A percentile compares a stretch with the other conserved stretches of the same genome.
These are phyloP conservation scores for Calliscelio sp. DNA, from an alignment of 2,888 invertebrate species.

Conservation along the genomic window DNA sequence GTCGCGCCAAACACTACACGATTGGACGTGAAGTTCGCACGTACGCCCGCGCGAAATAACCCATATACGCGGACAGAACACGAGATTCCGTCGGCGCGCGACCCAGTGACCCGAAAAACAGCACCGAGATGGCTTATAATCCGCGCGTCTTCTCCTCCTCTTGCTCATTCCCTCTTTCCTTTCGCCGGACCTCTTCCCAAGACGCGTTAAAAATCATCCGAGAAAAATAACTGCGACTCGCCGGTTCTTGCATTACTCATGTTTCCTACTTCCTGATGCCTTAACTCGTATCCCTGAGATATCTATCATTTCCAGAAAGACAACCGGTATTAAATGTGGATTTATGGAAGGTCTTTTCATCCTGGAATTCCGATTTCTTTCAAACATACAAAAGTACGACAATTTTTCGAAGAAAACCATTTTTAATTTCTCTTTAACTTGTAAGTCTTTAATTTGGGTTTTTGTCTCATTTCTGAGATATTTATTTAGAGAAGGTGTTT, in stretches of 20 bases:
- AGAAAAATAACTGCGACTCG: constrained; percentile 61
- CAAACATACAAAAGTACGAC: background rate
- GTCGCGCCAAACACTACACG: too few relatives aligned
- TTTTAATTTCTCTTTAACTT: too few relatives aligned
- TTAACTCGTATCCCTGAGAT: constrained; percentile 48
- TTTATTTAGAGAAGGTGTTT: too few relatives aligned
- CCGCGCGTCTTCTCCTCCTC: constrained; percentile 58
- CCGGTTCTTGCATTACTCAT: constrained; percentile 62
- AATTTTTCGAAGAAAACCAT: too few relatives aligned
- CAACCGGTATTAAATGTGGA: constrained; percentile 40
- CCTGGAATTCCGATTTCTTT: constrained; percentile 30
- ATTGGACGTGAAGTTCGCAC: constrained; percentile 65
- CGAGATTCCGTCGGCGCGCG: constrained; percentile 80
- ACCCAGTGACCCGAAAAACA: constrained; percentile 85
- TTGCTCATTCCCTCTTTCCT: constrained; percentile 55
- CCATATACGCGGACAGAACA: constrained; percentile 65
- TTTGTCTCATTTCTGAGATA: too few relatives aligned
- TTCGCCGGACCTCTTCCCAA: constrained; percentile 52
- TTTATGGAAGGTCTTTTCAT: constrained; percentile 41
- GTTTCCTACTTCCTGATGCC: constrained; percentile 66
- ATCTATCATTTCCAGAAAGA: constrained; percentile 58
- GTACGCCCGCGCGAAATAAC: constrained; percentile 70
- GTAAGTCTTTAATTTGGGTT: too few relatives aligned
- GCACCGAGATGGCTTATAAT: constrained; percentile 78
- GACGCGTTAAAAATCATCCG: constrained; percentile 35